Evolutionary conservation across 1,140 invertebrate genomes (phyloP), one percentile per base, ranked within the genome.

Genomic region (Oryzaephilus surinamensis): DNA sequence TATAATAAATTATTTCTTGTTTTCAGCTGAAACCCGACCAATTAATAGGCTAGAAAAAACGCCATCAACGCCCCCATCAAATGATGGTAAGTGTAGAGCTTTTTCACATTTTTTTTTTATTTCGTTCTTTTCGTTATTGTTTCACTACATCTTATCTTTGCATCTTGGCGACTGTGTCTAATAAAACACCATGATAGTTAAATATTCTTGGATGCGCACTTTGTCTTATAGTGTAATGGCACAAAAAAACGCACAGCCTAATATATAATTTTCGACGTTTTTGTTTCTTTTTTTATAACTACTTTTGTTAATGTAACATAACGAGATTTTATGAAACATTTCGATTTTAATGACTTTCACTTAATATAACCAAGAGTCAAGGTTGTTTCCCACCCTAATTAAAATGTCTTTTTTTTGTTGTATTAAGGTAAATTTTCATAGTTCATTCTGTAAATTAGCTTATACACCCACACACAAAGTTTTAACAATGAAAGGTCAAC

Each of bases 41-140:
- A 43, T 57, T 23, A 50, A 46, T 10, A 47, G 54, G 37, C 31
- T 59, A 32, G 58, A 61, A 20, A 62, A 61, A 40, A 51, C 57
- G 14, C 56, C 60, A 10, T 58, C 57, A 31, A 62, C 60, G 11
- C 60, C 60, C 17, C 51, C 51, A 31, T 62, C 60, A 20, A 51
- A 60, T 31, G 57, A 58, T 40, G 57, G 58, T 61, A 53, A 57
- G 51, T 24, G 8, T 11, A 6, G 20, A 21, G 20, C 6, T 6
- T 6, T 21, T 6, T 21, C 10, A 21, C 6, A 6, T 21, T 21
- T 21, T 10, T 21, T 21, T 10, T 21, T 21, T 21, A 21, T 10
- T 10, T 21, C 6, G 2, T 6, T 6, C 20, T 6, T 21, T 21
- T 18, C 19, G 5, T 23, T 35, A 36, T 13, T 16, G 15, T 33